Evolutionary conservation across 2,113 vertebrate genomes (phyloP).

Genomic region (Odontesthes bonariensis): DNA sequence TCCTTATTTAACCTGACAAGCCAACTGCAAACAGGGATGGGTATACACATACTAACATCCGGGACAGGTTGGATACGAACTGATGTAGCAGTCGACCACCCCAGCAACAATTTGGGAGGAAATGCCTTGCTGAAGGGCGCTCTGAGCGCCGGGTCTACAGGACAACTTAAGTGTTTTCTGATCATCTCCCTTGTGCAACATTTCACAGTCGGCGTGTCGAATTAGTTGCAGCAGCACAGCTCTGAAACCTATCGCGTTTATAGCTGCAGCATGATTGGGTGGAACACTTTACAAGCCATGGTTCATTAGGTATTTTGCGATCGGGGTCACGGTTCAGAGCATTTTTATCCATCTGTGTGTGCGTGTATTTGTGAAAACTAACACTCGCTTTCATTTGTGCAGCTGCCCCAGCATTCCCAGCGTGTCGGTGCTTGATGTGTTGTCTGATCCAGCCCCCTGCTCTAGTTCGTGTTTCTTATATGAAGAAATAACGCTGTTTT

Average conservation of each 20-base stretch:
- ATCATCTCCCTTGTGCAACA: constrained; percentile 28
- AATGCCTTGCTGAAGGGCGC: constrained; percentile 8
- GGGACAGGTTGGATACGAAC: not conserved
- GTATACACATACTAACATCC: not conserved
- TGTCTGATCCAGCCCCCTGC: not conserved
- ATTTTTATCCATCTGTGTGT: too few relatives aligned
- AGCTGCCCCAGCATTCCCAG: not conserved
- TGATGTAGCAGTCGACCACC: not conserved
- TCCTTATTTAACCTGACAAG: constrained; percentile 42
- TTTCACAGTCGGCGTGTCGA: constrained; percentile 33
- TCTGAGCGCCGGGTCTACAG: too few relatives aligned
- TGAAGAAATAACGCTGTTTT: not conserved
- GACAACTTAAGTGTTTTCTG: constrained; percentile 4
- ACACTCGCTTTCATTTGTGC: constrained; percentile 18
- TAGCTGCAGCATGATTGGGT: constrained; percentile 19
- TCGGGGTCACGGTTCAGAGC: constrained; percentile 40
- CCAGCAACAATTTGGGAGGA: not conserved
- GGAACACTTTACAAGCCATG: constrained; percentile 47
- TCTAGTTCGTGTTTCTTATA: not conserved
- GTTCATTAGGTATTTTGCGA: constrained; percentile 37
- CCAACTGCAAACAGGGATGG: not conserved
- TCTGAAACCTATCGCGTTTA: constrained; percentile 26
- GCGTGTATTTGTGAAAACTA: constrained; percentile 3
- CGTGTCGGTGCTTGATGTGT: constrained; percentile 19
- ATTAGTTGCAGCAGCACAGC: constrained; percentile 34